Evolutionary conservation across 2,888 invertebrate species (phyloP).

Genomic region (Pimpla rufipes): DNA sequence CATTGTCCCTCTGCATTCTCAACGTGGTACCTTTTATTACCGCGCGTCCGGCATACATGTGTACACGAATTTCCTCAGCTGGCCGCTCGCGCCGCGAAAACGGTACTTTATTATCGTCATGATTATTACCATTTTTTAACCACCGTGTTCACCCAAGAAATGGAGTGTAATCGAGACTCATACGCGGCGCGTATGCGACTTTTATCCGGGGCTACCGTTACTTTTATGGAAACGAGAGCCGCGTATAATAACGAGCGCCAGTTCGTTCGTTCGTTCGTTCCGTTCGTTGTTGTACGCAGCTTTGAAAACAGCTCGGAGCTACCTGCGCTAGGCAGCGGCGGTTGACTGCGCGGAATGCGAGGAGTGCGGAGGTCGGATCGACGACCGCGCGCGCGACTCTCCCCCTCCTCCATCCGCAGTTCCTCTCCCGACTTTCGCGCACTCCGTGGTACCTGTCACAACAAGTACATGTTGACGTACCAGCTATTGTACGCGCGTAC

Average conservation of each 20-base stretch:
- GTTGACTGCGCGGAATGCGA: conserved; percentile 29
- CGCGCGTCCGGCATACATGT: neutral
- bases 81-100: neutral
- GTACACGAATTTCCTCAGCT: neutral
- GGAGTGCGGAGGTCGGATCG: conserved; percentile 57
- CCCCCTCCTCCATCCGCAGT: neutral
- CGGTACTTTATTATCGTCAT: neutral
- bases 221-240: conserved; percentile 52
- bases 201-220: neutral
- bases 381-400: conserved; percentile 33
- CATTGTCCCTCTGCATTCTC: neutral
- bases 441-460: neutral
- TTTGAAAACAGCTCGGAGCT: conserved; percentile 44
- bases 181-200: neutral
- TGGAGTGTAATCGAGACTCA: conserved; percentile 29
- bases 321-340: conserved; percentile 17
- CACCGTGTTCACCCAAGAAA: conserved; percentile 23
- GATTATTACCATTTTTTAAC: neutral
- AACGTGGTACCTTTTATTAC: neutral
- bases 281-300: conserved; percentile 34
- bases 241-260: conserved; percentile 50
- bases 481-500: neutral
- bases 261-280: too few relatives aligned
- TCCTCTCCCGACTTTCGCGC: conserved; percentile 27
- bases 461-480: neutral